Evolutionary conservation across 2,888 invertebrate species (phyloP), one percentile per base, ranked within the genome.

Genomic region (Patella pellucida): DNA sequence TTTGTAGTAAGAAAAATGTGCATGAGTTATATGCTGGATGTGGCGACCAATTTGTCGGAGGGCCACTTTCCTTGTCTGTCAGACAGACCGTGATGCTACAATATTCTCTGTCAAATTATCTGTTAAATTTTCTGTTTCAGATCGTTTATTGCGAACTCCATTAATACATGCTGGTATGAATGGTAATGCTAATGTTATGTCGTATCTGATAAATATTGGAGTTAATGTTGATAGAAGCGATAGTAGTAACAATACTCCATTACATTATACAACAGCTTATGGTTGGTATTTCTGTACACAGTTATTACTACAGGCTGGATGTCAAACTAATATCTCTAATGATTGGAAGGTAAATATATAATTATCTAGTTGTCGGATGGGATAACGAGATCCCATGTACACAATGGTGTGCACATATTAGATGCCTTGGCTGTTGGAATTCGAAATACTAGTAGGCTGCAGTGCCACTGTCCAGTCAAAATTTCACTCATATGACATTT

Each of bases 241-340:
- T 82, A 88, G 89, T 19, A 92, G 92, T 3, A 92, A 91, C 62
- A 93, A 92, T 84, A 88, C 91, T 0, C 81, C 91, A 7, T 84
- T 91, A 11, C 92, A 92, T 83, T 92, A 92, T 83, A 92, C 92
- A 0, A 89, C 91, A 52, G 92, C 92, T 0, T 93, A 92, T 82
- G 92, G 92, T 19, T 92, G 92, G 92, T 90, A 91, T 82, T 91
- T 90, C 79, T 89, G 89, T 71, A 82, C 91, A n/a, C 86, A 91
- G 76, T 76, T 91, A 1, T 84, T 92, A 50, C 84, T 92, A n/a
- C 89, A 91, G 73, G 82, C 83, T 3, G 86, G 84, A 3, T 91
- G 90, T 31, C 82, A 87, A 31, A 83, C 89, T 2, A 89, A 88
- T 81, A 82, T 82, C 19, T 73, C 83, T 31, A 92, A 91, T 81